phyloP scores from a whole-genome alignment of 2,797 vertebrate genomes.

The Helostoma temminkii region DNA sequence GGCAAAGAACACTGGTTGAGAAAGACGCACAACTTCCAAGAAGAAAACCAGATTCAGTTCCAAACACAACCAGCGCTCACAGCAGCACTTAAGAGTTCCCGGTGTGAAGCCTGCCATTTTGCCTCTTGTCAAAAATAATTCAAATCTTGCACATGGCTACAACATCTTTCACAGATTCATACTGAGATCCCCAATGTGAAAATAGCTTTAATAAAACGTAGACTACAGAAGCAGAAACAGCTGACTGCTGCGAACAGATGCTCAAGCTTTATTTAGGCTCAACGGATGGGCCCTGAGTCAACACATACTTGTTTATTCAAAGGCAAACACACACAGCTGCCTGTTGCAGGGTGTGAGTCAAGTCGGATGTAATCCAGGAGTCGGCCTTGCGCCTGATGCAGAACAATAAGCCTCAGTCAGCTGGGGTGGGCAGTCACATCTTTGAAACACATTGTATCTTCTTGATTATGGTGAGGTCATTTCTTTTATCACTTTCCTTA shows the following conservation, averaged over 20 bases:
- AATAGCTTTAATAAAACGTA: not conserved
- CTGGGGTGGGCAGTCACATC: not conserved
- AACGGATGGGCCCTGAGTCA: constrained; percentile 42
- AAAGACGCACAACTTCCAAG: constrained; percentile 44
- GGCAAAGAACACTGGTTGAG: constrained; percentile 27
- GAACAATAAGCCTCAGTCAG: constrained; percentile 47
- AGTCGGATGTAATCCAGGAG: constrained; percentile 61
- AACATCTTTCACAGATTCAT: constrained; percentile 15
- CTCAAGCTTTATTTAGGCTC: constrained; percentile 50
- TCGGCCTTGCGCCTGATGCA: constrained; percentile 10
- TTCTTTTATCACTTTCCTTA: constrained; percentile 33
- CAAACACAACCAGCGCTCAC: constrained; percentile 15
- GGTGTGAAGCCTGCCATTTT: constrained; percentile 3
- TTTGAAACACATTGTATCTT: not conserved
- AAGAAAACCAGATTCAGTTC: constrained; percentile 6
- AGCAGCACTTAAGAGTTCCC: constrained; percentile 3
- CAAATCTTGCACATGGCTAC: constrained; percentile 28
- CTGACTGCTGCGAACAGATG: constrained; percentile 53
- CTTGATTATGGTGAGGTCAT: constrained; percentile 38
- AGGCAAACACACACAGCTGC: constrained; percentile 64
- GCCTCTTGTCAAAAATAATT: constrained; percentile 26
- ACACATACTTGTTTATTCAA: constrained; percentile 65
- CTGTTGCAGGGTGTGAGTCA: constrained; percentile 65
- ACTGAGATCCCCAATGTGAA: constrained; percentile 13
- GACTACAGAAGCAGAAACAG: constrained; percentile 28